Conservation (phyloP, 2,888 invertebrate species). For the Parapristionchus giblindavisi region DNA sequence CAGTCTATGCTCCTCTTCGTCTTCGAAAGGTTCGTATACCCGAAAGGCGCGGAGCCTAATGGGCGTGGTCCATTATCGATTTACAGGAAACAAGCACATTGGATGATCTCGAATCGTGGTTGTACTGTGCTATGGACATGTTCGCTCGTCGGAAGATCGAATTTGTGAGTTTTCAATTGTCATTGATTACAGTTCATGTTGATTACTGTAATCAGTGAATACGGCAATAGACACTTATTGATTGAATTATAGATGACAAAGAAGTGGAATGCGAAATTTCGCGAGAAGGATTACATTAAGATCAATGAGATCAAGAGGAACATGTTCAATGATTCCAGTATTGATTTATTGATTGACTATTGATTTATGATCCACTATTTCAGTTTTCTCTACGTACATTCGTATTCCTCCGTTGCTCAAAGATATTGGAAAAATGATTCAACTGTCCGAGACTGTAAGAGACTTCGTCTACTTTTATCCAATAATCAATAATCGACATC, state of each 20-base stretch:
- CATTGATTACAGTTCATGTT: not conserved
- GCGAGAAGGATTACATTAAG: slow-evolving; percentile 15
- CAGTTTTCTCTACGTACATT: not conserved
- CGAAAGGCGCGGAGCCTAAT: not conserved
- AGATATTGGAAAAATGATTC: slow-evolving; percentile 8
- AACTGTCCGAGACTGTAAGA: not conserved
- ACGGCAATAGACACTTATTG: too few relatives aligned
- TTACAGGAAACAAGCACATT: slow-evolving; percentile 10
- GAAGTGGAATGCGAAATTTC: slow-evolving; percentile 7
- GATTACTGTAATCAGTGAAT: too few relatives aligned
- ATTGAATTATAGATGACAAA: not conserved
- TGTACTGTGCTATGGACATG: slow-evolving; percentile 5
- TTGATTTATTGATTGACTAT: not conserved
- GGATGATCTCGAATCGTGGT: slow-evolving; percentile 27
- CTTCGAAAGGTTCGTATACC: slow-evolving; percentile 15
- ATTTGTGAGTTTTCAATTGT: not conserved
- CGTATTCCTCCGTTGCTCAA: slow-evolving; percentile 7
- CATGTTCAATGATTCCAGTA: not conserved
- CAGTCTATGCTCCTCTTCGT: not conserved
- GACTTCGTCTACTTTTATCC: not conserved
- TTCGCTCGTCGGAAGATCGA: slow-evolving; percentile 4
- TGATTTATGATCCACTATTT: not conserved
- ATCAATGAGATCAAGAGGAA: slow-evolving; percentile 6
- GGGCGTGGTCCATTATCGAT: too few relatives aligned
- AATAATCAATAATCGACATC: too few relatives aligned